Base-by-base conservation (phyloP, 2,888 invertebrate species). In the Andrena minutula region DNA sequence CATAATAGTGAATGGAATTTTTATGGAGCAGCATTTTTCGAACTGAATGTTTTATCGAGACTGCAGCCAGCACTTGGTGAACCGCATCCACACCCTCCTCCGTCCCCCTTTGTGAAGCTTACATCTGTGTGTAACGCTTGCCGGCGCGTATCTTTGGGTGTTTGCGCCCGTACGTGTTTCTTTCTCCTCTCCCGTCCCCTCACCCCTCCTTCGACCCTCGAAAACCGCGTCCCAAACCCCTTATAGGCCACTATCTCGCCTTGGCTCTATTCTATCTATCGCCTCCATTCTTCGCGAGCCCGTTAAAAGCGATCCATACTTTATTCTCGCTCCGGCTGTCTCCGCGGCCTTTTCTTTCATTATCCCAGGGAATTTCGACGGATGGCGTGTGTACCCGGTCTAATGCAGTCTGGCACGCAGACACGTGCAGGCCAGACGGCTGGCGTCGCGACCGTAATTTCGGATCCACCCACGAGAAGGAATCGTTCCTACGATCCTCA, bases 241-340 rank as follows among this genome's bases (percentile, higher is more conserved):
- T 75, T 63, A 32, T 65, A 71, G 60, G 51, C 79, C 71, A 68
- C 76, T 83, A 69, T 69, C 81, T 68, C 60, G 20, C 49, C 76
- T 69, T 65, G 86, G 77, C 75, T 85, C 89, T 77, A 83, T 87
- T 86, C 88, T 78, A 84, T 86, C 86, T 83, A 86, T 86, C 87
- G 88, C 75, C 86, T 86, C 86, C 77, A 90, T 90, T 90, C 90
- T 89, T 86, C 84, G 86, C 73, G 83, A 90, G 82, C 82, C 90
- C 90, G 90, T 90, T 91, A 91, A 91, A 91, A 91, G 90, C 90
- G 89, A 90, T 91, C 89, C 89, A 89, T 90, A 89, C 90, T 90
- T 91, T 89, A 90, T 90, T 91, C 90, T 84, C 87, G 84, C 81
- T 70, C 61, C 63, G 72, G 72, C 73, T 84, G 77, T 80, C 80